A percentile compares a stretch with the other conserved stretches of the same genome.
phyloP scores from a whole-genome alignment of 2,888 invertebrate species.

The Gortyna flavago region DNA sequence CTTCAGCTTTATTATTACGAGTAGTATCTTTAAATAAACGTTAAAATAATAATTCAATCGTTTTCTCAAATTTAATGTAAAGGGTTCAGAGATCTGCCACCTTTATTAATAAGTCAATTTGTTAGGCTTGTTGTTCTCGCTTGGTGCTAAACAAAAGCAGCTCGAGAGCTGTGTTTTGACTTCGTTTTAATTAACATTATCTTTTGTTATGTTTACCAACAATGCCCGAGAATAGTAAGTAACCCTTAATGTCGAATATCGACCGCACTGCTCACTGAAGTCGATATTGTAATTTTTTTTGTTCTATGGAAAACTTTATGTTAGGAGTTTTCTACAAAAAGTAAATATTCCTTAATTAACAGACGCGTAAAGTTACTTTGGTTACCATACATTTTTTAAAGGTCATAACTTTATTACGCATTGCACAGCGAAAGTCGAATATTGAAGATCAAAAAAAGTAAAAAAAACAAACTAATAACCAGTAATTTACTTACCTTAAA shows the following conservation, averaged over 20 bases:
- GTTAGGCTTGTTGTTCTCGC: conserved; percentile 22
- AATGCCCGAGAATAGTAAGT: neutral
- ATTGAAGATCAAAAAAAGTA: no score
- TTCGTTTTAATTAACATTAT: conserved; percentile 25
- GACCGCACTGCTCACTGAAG: neutral
- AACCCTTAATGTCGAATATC: neutral
- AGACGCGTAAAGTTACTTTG: neutral
- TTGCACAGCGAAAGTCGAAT: no score
- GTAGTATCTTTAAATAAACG: no score
- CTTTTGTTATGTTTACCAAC: conserved; percentile 22
- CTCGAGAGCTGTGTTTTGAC: conserved; percentile 17
- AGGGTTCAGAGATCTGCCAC: conserved; percentile 9
- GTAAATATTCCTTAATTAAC: neutral
- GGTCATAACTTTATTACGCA: neutral
- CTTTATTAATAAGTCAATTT: conserved; percentile 30
- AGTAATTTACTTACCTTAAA: no score
- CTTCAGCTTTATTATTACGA: no score
- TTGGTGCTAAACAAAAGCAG: conserved; percentile 26
- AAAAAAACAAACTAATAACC: no score
- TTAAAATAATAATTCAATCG: neutral
- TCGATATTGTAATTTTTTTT: no score
- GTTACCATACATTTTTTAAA: neutral
- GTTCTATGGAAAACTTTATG: neutral
- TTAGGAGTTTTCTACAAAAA: neutral
- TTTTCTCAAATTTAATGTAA: neutral